Percentiles rank a stretch among this genome's conserved stretches.
Conservation (phyloP, 1,140 invertebrate species). For the Manduca sexta region DNA sequence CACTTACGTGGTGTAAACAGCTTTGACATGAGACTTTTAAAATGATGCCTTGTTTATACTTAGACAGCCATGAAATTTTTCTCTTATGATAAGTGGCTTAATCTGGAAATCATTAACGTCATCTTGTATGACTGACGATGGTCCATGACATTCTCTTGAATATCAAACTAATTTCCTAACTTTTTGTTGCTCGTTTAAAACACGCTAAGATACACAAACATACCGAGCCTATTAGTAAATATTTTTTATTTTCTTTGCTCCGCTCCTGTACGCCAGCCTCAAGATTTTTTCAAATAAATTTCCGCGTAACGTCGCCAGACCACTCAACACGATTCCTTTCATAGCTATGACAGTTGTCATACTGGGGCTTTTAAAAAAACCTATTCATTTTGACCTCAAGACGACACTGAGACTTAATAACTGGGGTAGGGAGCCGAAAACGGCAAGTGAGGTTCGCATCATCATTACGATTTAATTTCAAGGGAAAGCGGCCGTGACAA, state of each 20-base stretch:
- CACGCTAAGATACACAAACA: conserved; percentile 1
- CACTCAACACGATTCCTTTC: conserved; percentile 64
- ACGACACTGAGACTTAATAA: conserved; percentile 62
- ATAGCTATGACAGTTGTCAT: conserved; percentile 64
- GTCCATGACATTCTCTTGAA: no score
- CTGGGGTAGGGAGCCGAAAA: conserved; percentile 40
- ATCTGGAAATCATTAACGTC: no score
- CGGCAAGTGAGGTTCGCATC: conserved; percentile 56
- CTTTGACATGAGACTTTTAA: no score
- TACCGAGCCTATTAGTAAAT: conserved; percentile 4
- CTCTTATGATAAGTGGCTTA: no score
- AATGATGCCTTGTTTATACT: no score
- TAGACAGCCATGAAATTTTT: no score
- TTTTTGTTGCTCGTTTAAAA: no score
- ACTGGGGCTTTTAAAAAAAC: conserved; percentile 59
- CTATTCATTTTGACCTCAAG: conserved; percentile 69
- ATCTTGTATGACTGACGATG: no score
- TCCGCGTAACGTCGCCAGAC: conserved; percentile 29
- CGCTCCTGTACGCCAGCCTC: background rate
- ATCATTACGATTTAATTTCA: conserved; percentile 70
- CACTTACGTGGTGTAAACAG: no score
- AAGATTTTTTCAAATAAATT: conserved; percentile 33
- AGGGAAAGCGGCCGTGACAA: conserved; percentile 64
- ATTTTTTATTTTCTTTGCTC: background rate
- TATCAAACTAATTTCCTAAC: no score